Evolutionary conservation across 2,113 vertebrate genomes (phyloP).

Genomic region (Heloderma charlesbogerti): DNA sequence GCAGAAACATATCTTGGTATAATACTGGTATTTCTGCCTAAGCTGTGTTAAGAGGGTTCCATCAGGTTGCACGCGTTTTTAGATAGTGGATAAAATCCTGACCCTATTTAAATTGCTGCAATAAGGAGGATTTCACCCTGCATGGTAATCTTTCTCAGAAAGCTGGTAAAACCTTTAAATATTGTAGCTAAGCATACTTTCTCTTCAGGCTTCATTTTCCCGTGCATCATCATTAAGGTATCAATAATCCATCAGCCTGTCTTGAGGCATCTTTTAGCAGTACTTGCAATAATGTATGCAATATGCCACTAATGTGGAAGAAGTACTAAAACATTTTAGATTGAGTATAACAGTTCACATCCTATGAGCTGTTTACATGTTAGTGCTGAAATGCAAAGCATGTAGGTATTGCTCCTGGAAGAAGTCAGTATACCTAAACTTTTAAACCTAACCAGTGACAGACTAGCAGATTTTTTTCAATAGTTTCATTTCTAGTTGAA

Average conservation of each 20-base stretch:
- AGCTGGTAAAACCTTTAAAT: slow-evolving; percentile 69
- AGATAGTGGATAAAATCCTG: neutral
- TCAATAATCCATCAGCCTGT: neutral
- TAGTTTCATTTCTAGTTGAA: slow-evolving; percentile 14
- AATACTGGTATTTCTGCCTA: slow-evolving; percentile 44
- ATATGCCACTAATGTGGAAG: neutral
- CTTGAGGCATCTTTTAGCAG: neutral
- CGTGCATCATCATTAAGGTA: neutral
- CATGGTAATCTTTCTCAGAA: slow-evolving; percentile 71
- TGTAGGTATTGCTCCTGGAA: neutral
- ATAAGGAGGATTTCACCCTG: neutral
- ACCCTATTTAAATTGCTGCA: neutral
- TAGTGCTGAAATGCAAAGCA: neutral
- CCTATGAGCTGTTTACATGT: neutral
- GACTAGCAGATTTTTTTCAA: neutral
- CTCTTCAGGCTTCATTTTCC: neutral
- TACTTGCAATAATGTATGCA: neutral
- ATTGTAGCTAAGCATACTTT: slow-evolving; percentile 4
- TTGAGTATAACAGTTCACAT: neutral
- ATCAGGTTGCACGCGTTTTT: slow-evolving; percentile 73
- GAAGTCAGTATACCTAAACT: neutral
- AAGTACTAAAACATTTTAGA: neutral
- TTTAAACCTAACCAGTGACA: neutral
- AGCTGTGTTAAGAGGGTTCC: slow-evolving; percentile 37
- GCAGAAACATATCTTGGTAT: slow-evolving; percentile 69